These are phyloP conservation scores for Ochropacha duplaris DNA, from an alignment of 2,888 invertebrate genomes.

Conservation along the genomic window DNA sequence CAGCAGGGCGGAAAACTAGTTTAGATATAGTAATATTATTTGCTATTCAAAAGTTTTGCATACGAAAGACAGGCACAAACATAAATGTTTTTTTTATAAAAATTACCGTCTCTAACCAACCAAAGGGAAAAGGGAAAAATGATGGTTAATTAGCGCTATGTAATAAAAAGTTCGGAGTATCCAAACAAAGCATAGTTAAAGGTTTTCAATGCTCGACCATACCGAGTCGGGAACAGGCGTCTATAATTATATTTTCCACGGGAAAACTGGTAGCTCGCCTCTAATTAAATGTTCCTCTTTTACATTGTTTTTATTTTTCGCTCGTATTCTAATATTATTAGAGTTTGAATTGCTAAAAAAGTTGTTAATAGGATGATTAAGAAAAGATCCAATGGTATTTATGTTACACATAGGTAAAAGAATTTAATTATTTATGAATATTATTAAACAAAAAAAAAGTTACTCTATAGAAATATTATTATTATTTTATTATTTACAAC, in stretches of 20 bases:
- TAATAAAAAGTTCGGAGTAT: conserved; percentile 5
- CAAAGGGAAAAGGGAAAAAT: neutral
- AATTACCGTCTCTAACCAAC: neutral
- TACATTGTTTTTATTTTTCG: conserved; percentile 47
- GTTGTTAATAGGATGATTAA: too few relatives aligned
- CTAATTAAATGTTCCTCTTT: conserved; percentile 49
- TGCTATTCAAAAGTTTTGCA: too few relatives aligned
- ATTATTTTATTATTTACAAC: too few relatives aligned
- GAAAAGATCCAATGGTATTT: too few relatives aligned
- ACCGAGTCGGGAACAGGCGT: conserved; percentile 20
- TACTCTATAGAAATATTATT: too few relatives aligned
- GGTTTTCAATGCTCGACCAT: conserved; percentile 18
- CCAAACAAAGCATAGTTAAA: conserved; percentile 12
- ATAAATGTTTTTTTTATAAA: neutral
- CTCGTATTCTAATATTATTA: conserved; percentile 44
- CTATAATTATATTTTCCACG: conserved; percentile 33
- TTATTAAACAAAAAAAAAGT: too few relatives aligned
- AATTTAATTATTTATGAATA: too few relatives aligned
- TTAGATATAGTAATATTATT: too few relatives aligned
- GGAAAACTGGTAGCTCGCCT: conserved; percentile 33
- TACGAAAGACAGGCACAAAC: neutral
- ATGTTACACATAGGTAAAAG: too few relatives aligned
- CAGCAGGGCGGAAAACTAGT: too few relatives aligned
- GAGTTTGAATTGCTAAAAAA: conserved; percentile 38
- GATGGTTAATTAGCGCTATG: neutral